Base-by-base conservation (phyloP, 2,797 vertebrate genomes). In the Anas flavirostris region DNA sequence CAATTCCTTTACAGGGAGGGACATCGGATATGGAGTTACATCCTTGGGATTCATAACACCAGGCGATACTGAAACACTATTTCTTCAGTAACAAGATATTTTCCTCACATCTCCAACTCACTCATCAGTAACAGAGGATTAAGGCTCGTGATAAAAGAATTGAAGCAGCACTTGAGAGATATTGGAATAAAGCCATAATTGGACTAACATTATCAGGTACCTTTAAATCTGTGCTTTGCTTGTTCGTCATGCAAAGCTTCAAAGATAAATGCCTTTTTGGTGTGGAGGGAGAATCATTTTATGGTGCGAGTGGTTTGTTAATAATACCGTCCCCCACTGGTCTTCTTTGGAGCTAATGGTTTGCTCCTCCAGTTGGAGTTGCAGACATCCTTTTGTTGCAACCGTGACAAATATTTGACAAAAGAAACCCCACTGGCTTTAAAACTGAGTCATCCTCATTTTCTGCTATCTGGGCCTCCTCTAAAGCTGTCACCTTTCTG, bases 161-260 rank as follows among this genome's bases (percentile, higher is more conserved):
- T 86, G 55, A 89, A 52, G 59, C 63, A 58, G 63, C 46, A 18
- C 78, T 92, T 81, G 88, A 60, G 12, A 23, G 33, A 31, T 55
- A 13, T 28, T 86, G 55, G 23, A 91, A 63, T 67, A 82, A 83
- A 91, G 29, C 22, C 76, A 4, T 81, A 31, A 9, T 91, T 93
- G 75, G 26, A 73, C 82, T 72, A 88, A 83, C 39, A 70, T 86
- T 83, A 81, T 79, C 55, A 60, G 43, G 56, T 92, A 31, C 37
- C 26, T 53, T 94, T 70, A 87, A 68, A 78, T 69, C 58, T 78
- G 68, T 72, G 39, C 16, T 94, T 93, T 82, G 43, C 48, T 2
- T 64, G 64, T 59, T 85, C 62, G 8, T 59, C 13, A 1, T 68
- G 31, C 56, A 70, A 67, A 83, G 73, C 81, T 70, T 86, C 73